phyloP scores from a whole-genome alignment of 1,140 invertebrate species.

The Triops cancriformis region DNA sequence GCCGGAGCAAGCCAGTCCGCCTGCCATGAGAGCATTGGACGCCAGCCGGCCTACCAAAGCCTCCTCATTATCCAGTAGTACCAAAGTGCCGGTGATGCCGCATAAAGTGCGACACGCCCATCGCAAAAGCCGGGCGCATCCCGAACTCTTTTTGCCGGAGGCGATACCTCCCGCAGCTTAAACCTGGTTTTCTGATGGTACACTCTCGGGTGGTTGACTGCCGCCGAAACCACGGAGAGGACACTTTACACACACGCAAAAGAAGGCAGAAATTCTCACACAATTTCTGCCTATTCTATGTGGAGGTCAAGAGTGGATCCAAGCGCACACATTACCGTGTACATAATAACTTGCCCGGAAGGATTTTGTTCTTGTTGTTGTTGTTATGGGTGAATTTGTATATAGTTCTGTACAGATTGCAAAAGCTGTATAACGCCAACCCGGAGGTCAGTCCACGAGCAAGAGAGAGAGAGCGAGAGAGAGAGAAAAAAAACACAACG shows the following conservation, averaged over 20 bases:
- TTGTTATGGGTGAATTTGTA: neutral
- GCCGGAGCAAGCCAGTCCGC: neutral
- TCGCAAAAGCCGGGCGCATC: slow-evolving; percentile 19
- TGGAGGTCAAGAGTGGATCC: neutral
- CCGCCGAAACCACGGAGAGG: neutral
- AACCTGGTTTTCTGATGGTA: too few species aligned
- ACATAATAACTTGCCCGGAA: neutral
- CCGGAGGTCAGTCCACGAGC: neutral
- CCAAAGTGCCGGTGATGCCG: neutral
- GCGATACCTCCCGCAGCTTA: too few species aligned
- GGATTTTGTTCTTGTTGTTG: neutral
- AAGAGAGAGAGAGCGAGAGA: neutral
- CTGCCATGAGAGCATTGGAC: neutral
- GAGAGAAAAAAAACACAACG: neutral
- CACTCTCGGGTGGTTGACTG: too few species aligned
- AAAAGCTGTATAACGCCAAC: neutral
- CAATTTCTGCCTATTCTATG: neutral
- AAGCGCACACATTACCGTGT: neutral
- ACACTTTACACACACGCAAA: neutral
- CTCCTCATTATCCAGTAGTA: neutral
- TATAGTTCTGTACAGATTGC: slow-evolving; percentile 2
- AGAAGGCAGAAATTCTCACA: neutral
- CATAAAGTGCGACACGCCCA: slow-evolving; percentile 20
- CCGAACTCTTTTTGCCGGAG: slow-evolving; percentile 15
- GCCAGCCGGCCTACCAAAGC: neutral